Evolutionary conservation across 2,113 vertebrate genomes (phyloP), one percentile per base, ranked within the genome.

Genomic region (Oxygymnocypris stewartii): DNA sequence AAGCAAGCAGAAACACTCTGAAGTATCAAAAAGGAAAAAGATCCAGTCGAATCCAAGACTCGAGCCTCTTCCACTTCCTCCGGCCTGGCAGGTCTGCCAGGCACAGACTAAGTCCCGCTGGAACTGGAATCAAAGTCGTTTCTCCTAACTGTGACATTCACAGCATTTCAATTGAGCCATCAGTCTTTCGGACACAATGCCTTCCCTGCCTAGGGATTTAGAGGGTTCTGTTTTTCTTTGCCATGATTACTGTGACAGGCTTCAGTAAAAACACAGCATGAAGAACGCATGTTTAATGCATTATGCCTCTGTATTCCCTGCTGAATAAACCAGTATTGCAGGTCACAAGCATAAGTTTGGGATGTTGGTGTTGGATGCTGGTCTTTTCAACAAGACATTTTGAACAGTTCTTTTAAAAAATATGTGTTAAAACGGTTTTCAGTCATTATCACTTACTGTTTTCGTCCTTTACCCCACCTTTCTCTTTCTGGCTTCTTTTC

Each of bases 121-220:
- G 89, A 88, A 90, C 85, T 84, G 61, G 71, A 85, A 88, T 93
- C 91, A 90, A 90, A 92, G 89, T 86, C 49, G 61, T 88, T 83
- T 87, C 87, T 76, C 79, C 88, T 77, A 49, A 65, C 84, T 88
- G 91, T 90, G 90, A 93, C 90, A 91, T 89, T 89, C 90, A 85
- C 85, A 88, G 91, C 89, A 89, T 92, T 92, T 90, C 90, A 91
- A 94, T 91, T 92, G 92, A 93, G 90, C 92, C 90, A 92, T 94
- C 94, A 90, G 87, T 91, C 91, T 91, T 91, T 93, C 90, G 91
- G 78, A 87, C 87, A 47, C 89, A 84, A 82, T 76, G 71, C 84
- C 35, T 57, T 9, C 49, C 67, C 28, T 84, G 49, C 35, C 82
- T 84, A 59, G 31, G 69, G 69, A 25, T 85, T 79, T 69, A 79